These are phyloP conservation scores for Agrochola circellaris DNA, from an alignment of 2,888 invertebrate genomes.

Conservation along the genomic window DNA sequence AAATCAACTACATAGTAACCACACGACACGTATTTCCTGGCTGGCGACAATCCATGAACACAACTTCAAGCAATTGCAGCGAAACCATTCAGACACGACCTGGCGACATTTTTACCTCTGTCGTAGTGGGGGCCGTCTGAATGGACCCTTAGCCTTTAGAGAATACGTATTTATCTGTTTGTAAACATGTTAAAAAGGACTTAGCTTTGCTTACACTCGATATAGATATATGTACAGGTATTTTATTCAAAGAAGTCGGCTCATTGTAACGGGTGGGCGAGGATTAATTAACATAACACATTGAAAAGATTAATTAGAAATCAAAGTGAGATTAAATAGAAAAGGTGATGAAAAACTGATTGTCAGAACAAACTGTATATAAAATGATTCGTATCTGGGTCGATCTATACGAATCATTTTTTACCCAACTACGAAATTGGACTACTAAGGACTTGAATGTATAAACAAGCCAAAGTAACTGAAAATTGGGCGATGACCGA, in stretches of 20 bases:
- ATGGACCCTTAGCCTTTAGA: not conserved
- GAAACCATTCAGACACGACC: not conserved
- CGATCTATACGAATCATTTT: not conserved
- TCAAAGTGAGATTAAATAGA: not conserved
- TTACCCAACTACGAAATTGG: not conserved
- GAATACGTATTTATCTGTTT: not conserved
- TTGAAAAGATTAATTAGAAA: not conserved
- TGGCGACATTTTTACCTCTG: not conserved
- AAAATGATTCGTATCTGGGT: too few relatives aligned
- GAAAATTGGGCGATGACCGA: not conserved
- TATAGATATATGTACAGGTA: too few relatives aligned
- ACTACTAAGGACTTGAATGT: not conserved
- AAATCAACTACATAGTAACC: not conserved
- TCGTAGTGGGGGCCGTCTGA: not conserved
- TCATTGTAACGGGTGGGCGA: not conserved
- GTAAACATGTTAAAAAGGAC: not conserved
- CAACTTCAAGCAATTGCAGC: not conserved
- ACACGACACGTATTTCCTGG: not conserved
- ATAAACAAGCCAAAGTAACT: not conserved
- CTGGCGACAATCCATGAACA: not conserved
- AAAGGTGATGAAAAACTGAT: not conserved
- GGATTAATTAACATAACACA: conserved; percentile 6
- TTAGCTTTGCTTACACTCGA: not conserved
- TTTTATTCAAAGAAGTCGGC: not conserved
- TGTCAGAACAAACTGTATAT: not conserved